Evolutionary conservation across 2,797 vertebrate species (phyloP), one percentile per base, ranked within the genome.

Genomic region (Pipistrellus nathusii): DNA sequence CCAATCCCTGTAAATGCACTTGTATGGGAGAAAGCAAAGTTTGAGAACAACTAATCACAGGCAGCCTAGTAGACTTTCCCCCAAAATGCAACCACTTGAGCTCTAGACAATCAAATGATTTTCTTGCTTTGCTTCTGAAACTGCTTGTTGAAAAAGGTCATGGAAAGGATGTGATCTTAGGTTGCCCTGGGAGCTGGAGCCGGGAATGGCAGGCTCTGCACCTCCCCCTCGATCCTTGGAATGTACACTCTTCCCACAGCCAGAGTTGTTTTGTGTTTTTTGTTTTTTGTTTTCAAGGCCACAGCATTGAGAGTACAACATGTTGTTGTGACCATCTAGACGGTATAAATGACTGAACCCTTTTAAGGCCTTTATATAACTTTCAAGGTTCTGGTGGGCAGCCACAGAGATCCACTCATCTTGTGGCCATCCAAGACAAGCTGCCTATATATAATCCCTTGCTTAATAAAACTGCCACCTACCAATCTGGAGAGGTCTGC

Each of bases 191-290:
- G 11, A 71, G 10, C 21, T 71, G 41, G 30, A 69, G 30, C 11
- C 3, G 1, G 5, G 21, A 48, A 1, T 4, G 1, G 5, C 7
- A 62, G 5, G 30, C 20, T 25, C 5, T 13, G 6, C 18, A n/a
- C 12, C 7, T 2, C 12, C 55, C 64, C 9, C 4, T 14, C 35
- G 32, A 44, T 32, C 46, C 15, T 84, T 53, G 21, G n/a, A 48
- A 38, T 48, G 15, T 46, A 48, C 30, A 64, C 27, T 17, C 3
- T 64, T n/a, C 7, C 27, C 57, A 38, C 21, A 51, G 57, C 7
- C 14, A 32, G 44, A 53, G 44, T 32, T 66, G 38, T 46, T 51
- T 51, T 51, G 48, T 51, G 3, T 48, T 12, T 15, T 51, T 51
- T 51, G 48, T 51, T 14, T 38, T 41, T 41, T 51, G 15, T 46